Base-by-base conservation (phyloP, 2,888 invertebrate genomes). In the Ichneumon xanthorius region DNA sequence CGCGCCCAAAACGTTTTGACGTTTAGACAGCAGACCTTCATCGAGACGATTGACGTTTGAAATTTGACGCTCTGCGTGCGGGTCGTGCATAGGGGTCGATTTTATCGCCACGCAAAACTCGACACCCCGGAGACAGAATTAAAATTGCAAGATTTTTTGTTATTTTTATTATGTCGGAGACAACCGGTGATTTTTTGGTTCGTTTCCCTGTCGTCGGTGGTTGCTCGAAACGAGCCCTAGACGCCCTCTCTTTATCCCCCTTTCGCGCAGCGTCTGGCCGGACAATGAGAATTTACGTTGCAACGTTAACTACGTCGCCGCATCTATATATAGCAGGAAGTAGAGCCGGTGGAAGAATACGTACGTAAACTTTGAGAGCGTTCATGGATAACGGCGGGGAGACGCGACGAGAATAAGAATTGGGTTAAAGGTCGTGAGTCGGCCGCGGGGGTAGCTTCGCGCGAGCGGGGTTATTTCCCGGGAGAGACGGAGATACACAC, bases 381-480 rank as follows among this genome's bases (percentile, higher is more conserved):
- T 78, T 85, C 73, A 70, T 75, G 81, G 75, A 75, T 78, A 78
- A 85, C 68, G 19, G 84, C 58, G 81, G 63, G 53, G 48, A 78
- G 77, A 81, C 80, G 80, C 78, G 84, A 79, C 80, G 82, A 81
- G 84, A 87, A 87, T 87, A 73, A 75, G 67, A 87, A 87, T 77
- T 87, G 79, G 84, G 87, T 85, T 86, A 86, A 86, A 85, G 87
- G 81, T 86, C 85, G 76, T 80, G 71, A 80, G 83, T 75, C 76
- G 81, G 80, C 65, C 71, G 77, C 16, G 19, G 19, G 19, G 19
- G 73, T 80, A 26, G 50, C 58, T 71, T 26, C 53, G 71, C 80
- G 58, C 85, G 72, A 55, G 72, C 68, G 76, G 58, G 72, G 79
- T 84, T 82, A 85, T 85, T 82, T 82, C 82, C 79, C 70, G 65